A percentile compares a stretch with the other conserved stretches of the same genome.
Conservation (phyloP, 1,140 invertebrate species). For the Papilio helenus region DNA sequence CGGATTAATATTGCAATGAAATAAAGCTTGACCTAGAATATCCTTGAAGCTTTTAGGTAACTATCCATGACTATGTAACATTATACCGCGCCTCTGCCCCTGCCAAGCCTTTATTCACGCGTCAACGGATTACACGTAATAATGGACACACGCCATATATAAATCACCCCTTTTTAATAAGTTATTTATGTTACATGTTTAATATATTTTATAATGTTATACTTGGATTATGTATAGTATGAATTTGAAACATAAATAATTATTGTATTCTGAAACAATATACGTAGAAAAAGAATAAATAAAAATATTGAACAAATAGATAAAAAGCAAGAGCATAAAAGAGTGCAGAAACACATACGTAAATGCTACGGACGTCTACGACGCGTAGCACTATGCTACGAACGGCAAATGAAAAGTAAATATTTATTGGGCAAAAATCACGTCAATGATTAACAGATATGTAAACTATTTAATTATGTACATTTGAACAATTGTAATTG, state of each 20-base stretch:
- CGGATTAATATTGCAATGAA: neutral
- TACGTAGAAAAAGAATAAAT: neutral
- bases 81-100: constrained; percentile 55
- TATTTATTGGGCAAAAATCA: neutral
- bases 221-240: too few relatives aligned
- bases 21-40: neutral
- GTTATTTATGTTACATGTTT: neutral
- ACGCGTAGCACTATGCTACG: constrained; percentile 3
- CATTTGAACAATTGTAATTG: neutral
- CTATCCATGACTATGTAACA: constrained; percentile 73
- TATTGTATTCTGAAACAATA: too few relatives aligned
- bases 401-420: neutral
- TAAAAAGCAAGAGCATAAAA: neutral
- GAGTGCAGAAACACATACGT: neutral
- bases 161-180: constrained; percentile 8
- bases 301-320: neutral
- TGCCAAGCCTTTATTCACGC: constrained; percentile 66
- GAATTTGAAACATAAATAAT: too few relatives aligned
- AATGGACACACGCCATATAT: constrained; percentile 14
- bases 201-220: too few relatives aligned
- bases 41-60: constrained; percentile 39
- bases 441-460: too few relatives aligned
- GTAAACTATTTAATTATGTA: too few relatives aligned
- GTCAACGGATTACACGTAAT: constrained; percentile 40
- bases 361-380: neutral